Conservation (phyloP, 1,140 invertebrate genomes). For the Akabosia matsudoensis region DNA sequence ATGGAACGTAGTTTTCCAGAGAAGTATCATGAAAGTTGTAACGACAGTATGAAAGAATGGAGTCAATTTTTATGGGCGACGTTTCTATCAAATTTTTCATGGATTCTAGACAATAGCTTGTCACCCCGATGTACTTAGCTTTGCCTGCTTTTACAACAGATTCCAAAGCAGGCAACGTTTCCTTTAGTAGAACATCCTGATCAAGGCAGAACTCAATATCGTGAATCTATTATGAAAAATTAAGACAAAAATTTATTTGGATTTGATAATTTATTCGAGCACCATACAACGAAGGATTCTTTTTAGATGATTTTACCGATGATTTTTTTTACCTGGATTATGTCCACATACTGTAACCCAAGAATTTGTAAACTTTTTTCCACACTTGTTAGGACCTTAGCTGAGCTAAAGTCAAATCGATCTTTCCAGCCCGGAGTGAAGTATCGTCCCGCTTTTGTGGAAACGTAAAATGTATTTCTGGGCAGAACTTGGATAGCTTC, state of each 20-base stretch:
- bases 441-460: conserved; percentile 79
- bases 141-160: conserved; percentile 71
- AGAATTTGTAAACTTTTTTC: conserved; percentile 71
- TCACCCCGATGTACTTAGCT: conserved; percentile 77
- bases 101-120: conserved; percentile 76
- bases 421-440: conserved; percentile 68
- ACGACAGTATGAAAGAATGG: conserved; percentile 73
- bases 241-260: conserved; percentile 26
- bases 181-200: conserved; percentile 72
- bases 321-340: conserved; percentile 69
- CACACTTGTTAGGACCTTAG: conserved; percentile 71
- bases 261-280: no score
- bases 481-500: conserved; percentile 77
- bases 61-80: conserved; percentile 65
- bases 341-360: conserved; percentile 77
- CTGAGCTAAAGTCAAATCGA: conserved; percentile 84
- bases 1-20: conserved; percentile 68
- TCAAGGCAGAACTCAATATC: conserved; percentile 85
- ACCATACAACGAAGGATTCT: background rate
- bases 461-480: conserved; percentile 79
- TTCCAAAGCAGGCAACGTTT: conserved; percentile 78
- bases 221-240: conserved; percentile 68
- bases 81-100: conserved; percentile 70
- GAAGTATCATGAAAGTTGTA: conserved; percentile 75
- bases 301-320: background rate